A percentile compares a stretch with the other conserved stretches of the same genome.
These are phyloP conservation scores for Mesopsocus fuscifrons DNA, from an alignment of 2,888 invertebrate genomes.

Conservation along the genomic window DNA sequence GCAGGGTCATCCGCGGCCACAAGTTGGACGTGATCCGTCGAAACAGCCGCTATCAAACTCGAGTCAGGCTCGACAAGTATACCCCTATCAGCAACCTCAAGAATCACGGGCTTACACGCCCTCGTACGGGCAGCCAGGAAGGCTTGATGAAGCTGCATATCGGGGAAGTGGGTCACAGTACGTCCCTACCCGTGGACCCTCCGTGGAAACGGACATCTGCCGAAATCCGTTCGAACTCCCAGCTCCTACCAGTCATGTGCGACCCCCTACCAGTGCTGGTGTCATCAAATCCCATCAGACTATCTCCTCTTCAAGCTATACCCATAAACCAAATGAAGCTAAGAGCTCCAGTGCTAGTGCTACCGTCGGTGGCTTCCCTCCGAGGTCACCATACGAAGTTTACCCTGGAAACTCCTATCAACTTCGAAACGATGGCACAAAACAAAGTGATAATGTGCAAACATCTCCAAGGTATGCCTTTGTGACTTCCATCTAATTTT, in stretches of 20 bases:
- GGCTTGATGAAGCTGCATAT: background rate
- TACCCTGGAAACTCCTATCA: no score
- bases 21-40: background rate
- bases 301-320: no score
- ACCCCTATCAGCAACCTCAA: background rate
- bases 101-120: background rate
- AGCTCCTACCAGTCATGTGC: background rate
- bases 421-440: no score
- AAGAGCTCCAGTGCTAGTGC: no score
- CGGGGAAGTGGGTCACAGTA: background rate
- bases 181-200: background rate
- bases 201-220: background rate
- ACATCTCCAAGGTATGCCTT: no score
- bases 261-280: background rate
- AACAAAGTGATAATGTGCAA: no score
- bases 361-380: no score
- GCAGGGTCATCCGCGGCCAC: background rate
- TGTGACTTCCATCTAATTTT: no score
- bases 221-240: constrained; percentile 7
- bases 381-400: no score
- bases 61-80: background rate
- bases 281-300: background rate
- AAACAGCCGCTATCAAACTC: background rate
- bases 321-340: no score
- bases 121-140: background rate